Evolutionary conservation across 2,888 invertebrate species (phyloP).

Genomic region (Cephus sareptanus): DNA sequence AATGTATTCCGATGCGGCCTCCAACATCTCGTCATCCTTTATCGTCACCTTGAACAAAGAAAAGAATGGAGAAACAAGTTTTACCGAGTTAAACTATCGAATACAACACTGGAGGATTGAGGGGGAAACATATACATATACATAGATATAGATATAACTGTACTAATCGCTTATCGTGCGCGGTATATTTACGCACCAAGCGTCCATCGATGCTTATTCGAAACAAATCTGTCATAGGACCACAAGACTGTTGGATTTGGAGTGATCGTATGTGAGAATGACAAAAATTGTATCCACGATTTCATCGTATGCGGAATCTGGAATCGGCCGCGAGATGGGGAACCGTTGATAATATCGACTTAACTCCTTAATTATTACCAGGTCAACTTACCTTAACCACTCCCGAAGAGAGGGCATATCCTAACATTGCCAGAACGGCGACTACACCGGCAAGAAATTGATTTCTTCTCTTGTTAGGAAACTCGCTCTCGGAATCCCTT

Average conservation of each 20-base stretch:
- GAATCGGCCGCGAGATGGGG: slow-evolving; percentile 21
- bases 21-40: slow-evolving; percentile 40
- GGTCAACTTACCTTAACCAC: slow-evolving; percentile 71
- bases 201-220: slow-evolving; percentile 22
- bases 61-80: background rate
- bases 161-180: background rate
- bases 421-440: slow-evolving; percentile 77
- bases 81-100: background rate
- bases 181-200: slow-evolving; percentile 16
- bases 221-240: slow-evolving; percentile 20
- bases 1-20: slow-evolving; percentile 41
- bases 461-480: slow-evolving; percentile 76
- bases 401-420: slow-evolving; percentile 77
- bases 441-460: slow-evolving; percentile 76
- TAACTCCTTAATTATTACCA: background rate
- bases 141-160: background rate
- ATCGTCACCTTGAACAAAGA: slow-evolving; percentile 54
- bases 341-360: background rate
- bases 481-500: slow-evolving; percentile 67
- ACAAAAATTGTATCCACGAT: slow-evolving; percentile 19
- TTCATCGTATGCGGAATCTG: slow-evolving; percentile 30
- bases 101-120: too few species aligned
- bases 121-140: too few species aligned
- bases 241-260: slow-evolving; percentile 24
- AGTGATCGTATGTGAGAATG: slow-evolving; percentile 10